Evolutionary conservation across 2,797 vertebrate genomes (phyloP).

Genomic region (Tragelaphus oryx): DNA sequence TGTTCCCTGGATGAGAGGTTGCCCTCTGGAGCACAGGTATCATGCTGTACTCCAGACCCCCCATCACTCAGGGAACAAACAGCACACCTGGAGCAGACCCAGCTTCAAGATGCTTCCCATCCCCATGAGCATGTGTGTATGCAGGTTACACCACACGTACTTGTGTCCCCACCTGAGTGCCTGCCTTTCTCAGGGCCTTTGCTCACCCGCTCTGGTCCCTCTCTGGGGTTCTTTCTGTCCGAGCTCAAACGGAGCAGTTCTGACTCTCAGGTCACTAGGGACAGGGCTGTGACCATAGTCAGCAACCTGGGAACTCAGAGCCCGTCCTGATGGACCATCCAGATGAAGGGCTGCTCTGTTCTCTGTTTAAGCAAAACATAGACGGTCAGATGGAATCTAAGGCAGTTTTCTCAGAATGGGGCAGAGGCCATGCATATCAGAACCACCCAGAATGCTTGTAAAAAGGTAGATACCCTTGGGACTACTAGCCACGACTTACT

Average conservation of each 20-base stretch:
- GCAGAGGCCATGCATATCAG: background rate
- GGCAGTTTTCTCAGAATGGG: background rate
- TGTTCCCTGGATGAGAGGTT: background rate
- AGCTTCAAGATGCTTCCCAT: too few relatives aligned
- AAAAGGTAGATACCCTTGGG: background rate
- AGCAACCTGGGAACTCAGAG: background rate
- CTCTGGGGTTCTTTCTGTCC: background rate
- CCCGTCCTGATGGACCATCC: background rate
- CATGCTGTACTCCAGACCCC: background rate
- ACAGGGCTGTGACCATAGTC: background rate
- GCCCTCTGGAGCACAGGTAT: background rate
- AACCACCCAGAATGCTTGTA: background rate
- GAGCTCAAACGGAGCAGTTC: background rate
- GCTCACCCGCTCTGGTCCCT: background rate
- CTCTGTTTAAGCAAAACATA: background rate
- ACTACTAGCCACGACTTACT: background rate
- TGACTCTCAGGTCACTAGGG: background rate
- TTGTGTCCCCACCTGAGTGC: background rate
- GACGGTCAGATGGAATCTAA: background rate
- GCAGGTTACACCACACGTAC: background rate
- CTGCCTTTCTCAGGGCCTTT: background rate
- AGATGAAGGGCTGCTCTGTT: background rate
- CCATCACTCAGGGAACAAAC: too few relatives aligned
- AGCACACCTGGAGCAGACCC: background rate
- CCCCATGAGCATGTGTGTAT: background rate